These are phyloP conservation scores for Cyprinodon brontotheroides DNA, from an alignment of 2,113 vertebrate species.

Conservation along the genomic window DNA sequence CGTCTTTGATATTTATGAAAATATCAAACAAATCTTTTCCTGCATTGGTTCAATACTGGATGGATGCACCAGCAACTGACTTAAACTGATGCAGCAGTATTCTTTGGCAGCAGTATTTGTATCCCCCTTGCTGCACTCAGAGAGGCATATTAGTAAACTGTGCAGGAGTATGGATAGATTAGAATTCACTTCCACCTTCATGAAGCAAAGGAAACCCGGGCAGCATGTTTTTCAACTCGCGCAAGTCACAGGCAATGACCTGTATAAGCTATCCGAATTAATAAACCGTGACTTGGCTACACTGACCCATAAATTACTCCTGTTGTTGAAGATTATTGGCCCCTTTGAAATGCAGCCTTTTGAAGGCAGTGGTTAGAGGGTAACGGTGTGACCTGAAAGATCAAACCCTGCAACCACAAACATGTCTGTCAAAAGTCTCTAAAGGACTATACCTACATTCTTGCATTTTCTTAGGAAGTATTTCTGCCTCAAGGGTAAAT, in stretches of 20 bases:
- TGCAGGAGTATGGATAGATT: constrained; percentile 34
- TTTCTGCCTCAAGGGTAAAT: constrained; percentile 2
- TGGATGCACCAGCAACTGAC: too few relatives aligned
- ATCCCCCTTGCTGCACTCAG: constrained; percentile 31
- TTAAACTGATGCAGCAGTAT: too few relatives aligned
- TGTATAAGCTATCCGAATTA: constrained; percentile 41
- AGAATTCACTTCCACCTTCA: constrained; percentile 60
- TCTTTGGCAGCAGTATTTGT: neutral
- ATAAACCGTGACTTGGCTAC: constrained; percentile 53
- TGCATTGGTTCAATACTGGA: too few relatives aligned
- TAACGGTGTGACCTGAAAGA: constrained; percentile 22
- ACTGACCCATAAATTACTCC: constrained; percentile 50
- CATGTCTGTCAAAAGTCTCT: constrained; percentile 14
- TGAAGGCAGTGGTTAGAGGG: constrained; percentile 31
- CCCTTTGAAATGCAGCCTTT: constrained; percentile 21
- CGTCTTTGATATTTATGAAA: too few relatives aligned
- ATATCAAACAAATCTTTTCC: too few relatives aligned
- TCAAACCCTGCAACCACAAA: constrained; percentile 28
- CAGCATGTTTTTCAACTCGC: constrained; percentile 45
- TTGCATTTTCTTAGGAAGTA: neutral
- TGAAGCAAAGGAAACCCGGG: constrained; percentile 37
- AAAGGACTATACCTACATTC: neutral
- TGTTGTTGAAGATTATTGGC: constrained; percentile 39
- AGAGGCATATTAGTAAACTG: constrained; percentile 56
- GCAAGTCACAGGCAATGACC: constrained; percentile 29